phyloP scores from a whole-genome alignment of 2,888 invertebrate species.

The Mythimna albipuncta region DNA sequence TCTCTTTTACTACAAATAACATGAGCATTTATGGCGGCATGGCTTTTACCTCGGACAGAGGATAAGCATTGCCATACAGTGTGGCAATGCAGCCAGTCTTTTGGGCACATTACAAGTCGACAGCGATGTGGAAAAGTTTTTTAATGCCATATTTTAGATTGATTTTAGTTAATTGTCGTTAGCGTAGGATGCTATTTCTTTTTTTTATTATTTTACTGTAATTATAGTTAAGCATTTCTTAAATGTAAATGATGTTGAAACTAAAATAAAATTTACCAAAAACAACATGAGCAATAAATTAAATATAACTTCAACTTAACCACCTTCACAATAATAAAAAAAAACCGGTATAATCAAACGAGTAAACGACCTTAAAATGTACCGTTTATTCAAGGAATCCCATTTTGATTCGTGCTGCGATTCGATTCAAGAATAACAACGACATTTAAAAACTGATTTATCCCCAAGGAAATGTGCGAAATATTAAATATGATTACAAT shows the following conservation, averaged over 20 bases:
- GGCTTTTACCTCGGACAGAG: no score
- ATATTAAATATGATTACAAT: constrained; percentile 62
- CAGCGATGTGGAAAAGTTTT: no score
- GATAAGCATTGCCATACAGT: no score
- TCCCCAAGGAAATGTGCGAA: constrained; percentile 16
- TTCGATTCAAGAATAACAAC: constrained; percentile 29
- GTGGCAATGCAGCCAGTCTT: no score
- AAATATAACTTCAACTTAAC: constrained; percentile 14
- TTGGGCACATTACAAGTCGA: no score
- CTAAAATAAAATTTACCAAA: no score
- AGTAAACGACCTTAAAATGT: constrained; percentile 56
- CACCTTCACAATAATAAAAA: constrained; percentile 15
- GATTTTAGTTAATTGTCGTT: no score
- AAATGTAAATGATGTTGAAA: no score
- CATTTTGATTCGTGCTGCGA: constrained; percentile 25
- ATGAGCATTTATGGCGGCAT: background rate
- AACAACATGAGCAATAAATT: constrained; percentile 13
- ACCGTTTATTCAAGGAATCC: constrained; percentile 54
- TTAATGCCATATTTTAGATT: no score
- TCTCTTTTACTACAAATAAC: constrained; percentile 7
- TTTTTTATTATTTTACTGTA: no score
- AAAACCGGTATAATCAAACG: constrained; percentile 55
- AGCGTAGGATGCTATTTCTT: no score
- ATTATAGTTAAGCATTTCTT: no score
- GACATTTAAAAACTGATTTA: constrained; percentile 19